Evolutionary conservation across 2,888 invertebrate species (phyloP).

Genomic region (Drosophila trichaetosa): DNA sequence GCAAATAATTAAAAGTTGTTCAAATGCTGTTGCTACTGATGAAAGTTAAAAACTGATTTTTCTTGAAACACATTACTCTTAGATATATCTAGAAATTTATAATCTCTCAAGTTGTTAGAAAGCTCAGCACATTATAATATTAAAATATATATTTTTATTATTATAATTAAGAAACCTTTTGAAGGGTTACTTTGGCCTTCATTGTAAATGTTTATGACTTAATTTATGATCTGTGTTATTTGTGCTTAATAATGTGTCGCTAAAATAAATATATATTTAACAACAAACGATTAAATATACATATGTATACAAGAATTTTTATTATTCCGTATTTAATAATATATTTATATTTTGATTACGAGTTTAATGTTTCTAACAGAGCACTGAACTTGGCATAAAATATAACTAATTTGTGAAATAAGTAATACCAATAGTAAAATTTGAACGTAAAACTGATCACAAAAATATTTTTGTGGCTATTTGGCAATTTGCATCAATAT

Average conservation of each 20-base stretch:
- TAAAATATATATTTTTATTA: background rate
- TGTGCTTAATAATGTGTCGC: constrained; percentile 37
- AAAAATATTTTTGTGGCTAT: background rate
- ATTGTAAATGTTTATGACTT: constrained; percentile 22
- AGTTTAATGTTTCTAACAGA: constrained; percentile 13
- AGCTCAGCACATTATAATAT: background rate
- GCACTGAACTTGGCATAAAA: background rate
- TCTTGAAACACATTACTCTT: background rate
- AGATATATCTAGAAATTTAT: background rate
- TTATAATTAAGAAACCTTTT: background rate
- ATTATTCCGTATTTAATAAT: background rate
- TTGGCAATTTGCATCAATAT: background rate
- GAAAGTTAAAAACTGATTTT: background rate
- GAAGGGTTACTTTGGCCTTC: background rate
- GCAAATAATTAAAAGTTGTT: constrained; percentile 6
- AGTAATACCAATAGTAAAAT: background rate
- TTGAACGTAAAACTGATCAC: background rate
- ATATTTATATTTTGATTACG: constrained; percentile 11
- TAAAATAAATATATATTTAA: constrained; percentile 20
- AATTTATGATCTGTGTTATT: constrained; percentile 50
- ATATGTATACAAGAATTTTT: constrained; percentile 6
- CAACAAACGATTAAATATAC: background rate
- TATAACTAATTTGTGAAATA: background rate
- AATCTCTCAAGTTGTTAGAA: background rate
- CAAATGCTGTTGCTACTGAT: background rate